phyloP scores from a whole-genome alignment of 2,797 vertebrate species.

The Catharus ustulatus region DNA sequence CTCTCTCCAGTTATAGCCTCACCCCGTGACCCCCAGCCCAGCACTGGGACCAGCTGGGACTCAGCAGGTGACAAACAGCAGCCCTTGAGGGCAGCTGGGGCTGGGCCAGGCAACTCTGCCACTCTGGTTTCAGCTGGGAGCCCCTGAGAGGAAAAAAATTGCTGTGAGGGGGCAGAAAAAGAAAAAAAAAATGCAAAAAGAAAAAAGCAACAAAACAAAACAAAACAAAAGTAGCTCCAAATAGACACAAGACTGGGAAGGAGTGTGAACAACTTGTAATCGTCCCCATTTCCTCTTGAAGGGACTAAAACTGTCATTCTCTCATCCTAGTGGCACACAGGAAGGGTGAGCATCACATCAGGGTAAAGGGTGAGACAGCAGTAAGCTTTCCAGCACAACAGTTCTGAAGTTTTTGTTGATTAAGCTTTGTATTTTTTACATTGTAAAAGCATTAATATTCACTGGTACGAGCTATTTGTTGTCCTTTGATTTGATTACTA shows the following conservation, averaged over 20 bases:
- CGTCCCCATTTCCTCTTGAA: not conserved
- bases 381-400: not conserved
- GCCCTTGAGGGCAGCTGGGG: not conserved
- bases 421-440: not conserved
- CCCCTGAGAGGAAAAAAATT: not conserved
- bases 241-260: not conserved
- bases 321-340: not conserved
- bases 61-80: not conserved
- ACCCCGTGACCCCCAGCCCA: rapidly evolving
- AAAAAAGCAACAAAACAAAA: not conserved
- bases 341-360: not conserved
- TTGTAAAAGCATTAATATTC: not conserved
- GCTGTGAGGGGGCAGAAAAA: rapidly evolving
- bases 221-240: not conserved
- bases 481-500: not conserved
- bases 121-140: not conserved
- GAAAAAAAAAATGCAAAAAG: rapidly evolving
- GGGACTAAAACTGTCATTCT: not conserved
- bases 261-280: not conserved
- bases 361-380: not conserved
- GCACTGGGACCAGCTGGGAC: not conserved
- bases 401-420: not conserved
- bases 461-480: not conserved
- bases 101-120: not conserved
- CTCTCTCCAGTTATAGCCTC: not conserved